phyloP scores from a whole-genome alignment of 2,797 vertebrate genomes.

The Leptoclinus maculatus region DNA sequence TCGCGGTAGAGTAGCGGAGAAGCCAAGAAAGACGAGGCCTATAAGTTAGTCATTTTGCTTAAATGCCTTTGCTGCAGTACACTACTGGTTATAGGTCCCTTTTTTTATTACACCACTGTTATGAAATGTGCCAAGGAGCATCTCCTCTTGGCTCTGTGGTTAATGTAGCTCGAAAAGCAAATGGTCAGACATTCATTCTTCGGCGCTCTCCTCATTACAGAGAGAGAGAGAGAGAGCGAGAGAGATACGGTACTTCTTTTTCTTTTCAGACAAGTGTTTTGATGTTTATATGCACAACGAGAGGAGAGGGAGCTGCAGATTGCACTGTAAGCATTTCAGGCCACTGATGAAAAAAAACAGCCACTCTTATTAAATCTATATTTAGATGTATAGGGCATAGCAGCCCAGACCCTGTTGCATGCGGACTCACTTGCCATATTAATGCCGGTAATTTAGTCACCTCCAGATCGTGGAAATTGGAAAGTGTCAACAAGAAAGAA shows the following conservation, averaged over 20 bases:
- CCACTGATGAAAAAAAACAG: slow-evolving; percentile 67
- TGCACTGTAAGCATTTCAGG: slow-evolving; percentile 80
- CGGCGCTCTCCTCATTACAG: slow-evolving; percentile 76
- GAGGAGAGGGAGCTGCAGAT: slow-evolving; percentile 52
- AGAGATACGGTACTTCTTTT: slow-evolving; percentile 35
- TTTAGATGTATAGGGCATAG: slow-evolving; percentile 77
- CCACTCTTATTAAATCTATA: slow-evolving; percentile 83
- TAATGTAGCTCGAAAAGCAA: slow-evolving; percentile 84
- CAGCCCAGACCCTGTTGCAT: slow-evolving; percentile 58
- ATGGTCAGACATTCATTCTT: slow-evolving; percentile 78
- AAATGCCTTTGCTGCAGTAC: slow-evolving; percentile 62
- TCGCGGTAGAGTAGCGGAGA: slow-evolving; percentile 10
- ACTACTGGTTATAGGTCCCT: slow-evolving; percentile 63
- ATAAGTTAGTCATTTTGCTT: slow-evolving; percentile 63
- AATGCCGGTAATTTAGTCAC: slow-evolving; percentile 79
- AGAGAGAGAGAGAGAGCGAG: slow-evolving; percentile 14
- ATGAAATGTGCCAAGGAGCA: slow-evolving; percentile 78
- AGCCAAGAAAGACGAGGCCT: slow-evolving; percentile 26
- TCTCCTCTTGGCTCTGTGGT: slow-evolving; percentile 74
- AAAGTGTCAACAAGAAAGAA: slow-evolving; percentile 78
- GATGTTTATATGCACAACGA: slow-evolving; percentile 67
- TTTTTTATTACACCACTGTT: slow-evolving; percentile 74
- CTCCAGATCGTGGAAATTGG: slow-evolving; percentile 71
- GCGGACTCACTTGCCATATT: slow-evolving; percentile 74
- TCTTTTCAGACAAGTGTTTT: slow-evolving; percentile 58